Evolutionary conservation across 2,113 vertebrate genomes (phyloP).

Genomic region (Microtus pennsylvanicus): DNA sequence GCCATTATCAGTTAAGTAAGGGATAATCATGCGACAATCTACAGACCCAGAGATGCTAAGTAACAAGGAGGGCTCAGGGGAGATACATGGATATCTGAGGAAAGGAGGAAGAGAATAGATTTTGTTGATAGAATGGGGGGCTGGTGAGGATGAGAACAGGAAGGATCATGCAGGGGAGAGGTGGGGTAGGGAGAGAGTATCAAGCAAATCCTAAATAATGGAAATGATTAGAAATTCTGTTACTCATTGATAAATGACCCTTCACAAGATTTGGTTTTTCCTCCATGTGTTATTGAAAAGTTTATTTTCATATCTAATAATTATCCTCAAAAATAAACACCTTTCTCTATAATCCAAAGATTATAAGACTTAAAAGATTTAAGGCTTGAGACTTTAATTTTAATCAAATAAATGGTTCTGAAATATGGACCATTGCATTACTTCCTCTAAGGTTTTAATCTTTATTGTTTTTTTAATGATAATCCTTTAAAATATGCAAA

Average conservation of each 20-base stretch:
- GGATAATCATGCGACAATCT: not conserved
- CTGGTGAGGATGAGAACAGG: not conserved
- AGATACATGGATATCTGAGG: not conserved
- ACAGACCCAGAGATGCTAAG: not conserved
- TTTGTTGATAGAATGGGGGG: no score
- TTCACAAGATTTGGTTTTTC: not conserved
- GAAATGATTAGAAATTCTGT: not conserved
- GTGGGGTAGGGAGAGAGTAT: not conserved
- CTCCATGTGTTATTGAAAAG: not conserved
- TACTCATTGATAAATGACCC: not conserved
- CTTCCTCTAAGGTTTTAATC: not conserved
- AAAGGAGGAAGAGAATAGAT: not conserved
- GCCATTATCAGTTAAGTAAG: not conserved
- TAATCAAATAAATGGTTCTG: not conserved
- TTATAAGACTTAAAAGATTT: conserved; percentile 36
- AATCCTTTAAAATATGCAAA: conserved; percentile 8
- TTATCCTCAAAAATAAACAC: not conserved
- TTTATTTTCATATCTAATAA: conserved; percentile 5
- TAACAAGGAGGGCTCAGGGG: not conserved
- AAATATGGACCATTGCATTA: not conserved
- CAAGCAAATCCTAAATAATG: not conserved
- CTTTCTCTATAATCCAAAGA: not conserved
- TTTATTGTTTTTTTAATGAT: not conserved
- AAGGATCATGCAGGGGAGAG: not conserved
- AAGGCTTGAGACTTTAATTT: not conserved